phyloP scores from a whole-genome alignment of 1,140 invertebrate species.

The Drosophila equinoxialis region DNA sequence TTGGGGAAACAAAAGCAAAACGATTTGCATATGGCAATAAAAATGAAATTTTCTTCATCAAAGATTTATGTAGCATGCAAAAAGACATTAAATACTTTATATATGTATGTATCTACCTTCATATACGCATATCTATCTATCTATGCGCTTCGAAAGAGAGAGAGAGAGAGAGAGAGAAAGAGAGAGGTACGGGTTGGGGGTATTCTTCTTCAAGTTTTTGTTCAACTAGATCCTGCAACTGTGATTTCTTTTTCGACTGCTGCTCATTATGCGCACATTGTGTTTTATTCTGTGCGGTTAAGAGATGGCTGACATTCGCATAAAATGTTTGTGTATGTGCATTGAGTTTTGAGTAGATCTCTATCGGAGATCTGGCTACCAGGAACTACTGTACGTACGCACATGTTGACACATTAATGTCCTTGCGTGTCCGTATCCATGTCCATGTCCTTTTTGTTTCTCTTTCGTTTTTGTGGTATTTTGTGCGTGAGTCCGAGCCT shows the following conservation, averaged over 20 bases:
- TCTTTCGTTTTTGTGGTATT: not conserved
- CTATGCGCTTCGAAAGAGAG: slow-evolving; percentile 17
- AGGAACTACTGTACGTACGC: slow-evolving; percentile 68
- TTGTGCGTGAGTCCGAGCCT: slow-evolving; percentile 60
- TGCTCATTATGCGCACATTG: slow-evolving; percentile 76
- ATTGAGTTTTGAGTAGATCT: slow-evolving; percentile 35
- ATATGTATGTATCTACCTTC: not conserved
- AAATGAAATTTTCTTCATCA: slow-evolving; percentile 58
- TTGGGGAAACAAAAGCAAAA: slow-evolving; percentile 22
- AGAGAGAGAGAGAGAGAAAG: not conserved
- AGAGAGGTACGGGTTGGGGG: not conserved
- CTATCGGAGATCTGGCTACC: slow-evolving; percentile 60
- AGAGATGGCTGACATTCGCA: slow-evolving; percentile 62
- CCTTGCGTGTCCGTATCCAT: slow-evolving; percentile 28
- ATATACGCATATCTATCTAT: slow-evolving; percentile 24
- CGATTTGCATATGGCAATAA: slow-evolving; percentile 76
- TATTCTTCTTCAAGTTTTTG: not conserved
- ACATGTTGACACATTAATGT: slow-evolving; percentile 82
- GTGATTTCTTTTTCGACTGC: slow-evolving; percentile 10
- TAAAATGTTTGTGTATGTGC: slow-evolving; percentile 43
- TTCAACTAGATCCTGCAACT: slow-evolving; percentile 24
- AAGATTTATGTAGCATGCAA: slow-evolving; percentile 73
- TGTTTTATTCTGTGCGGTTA: slow-evolving; percentile 43
- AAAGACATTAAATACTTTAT: slow-evolving; percentile 49
- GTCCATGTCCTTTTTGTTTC: not conserved